Conservation (phyloP, 35 echinoderm and acorn worm species). For the Lytechinus pictus region DNA sequence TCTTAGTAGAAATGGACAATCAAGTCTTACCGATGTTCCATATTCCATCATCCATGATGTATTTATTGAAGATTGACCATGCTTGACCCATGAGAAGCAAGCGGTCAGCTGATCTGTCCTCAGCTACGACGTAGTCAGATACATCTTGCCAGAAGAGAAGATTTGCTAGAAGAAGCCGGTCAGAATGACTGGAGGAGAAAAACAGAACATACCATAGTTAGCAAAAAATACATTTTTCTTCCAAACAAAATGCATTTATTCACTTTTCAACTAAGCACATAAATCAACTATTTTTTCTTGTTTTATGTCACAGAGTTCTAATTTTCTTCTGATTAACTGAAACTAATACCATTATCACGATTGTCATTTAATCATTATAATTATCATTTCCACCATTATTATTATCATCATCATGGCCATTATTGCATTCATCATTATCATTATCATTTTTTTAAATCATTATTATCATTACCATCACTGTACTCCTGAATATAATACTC, state of each 20-base stretch:
- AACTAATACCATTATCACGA: no score
- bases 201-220: slow-evolving; percentile 21
- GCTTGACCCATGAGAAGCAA: slow-evolving; percentile 93
- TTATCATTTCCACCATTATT: no score
- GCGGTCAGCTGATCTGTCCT: slow-evolving; percentile 86
- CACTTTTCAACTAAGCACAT: background rate
- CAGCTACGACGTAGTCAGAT: slow-evolving; percentile 80
- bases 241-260: background rate
- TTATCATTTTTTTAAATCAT: no score
- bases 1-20: background rate
- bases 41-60: slow-evolving; percentile 78
- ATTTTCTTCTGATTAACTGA: no score
- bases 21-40: slow-evolving; percentile 85
- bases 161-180: slow-evolving; percentile 72
- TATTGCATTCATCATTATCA: no score
- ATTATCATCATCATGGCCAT: no score
- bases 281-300: no score
- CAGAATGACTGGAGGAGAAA: slow-evolving; percentile 69
- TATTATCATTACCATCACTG: no score
- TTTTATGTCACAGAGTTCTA: no score
- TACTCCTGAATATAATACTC: background rate
- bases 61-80: slow-evolving; percentile 90
- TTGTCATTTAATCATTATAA: no score
- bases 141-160: slow-evolving; percentile 97
- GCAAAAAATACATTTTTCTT: background rate